Base-by-base conservation (phyloP, 2,113 vertebrate genomes). In the Macquaria australasica region DNA sequence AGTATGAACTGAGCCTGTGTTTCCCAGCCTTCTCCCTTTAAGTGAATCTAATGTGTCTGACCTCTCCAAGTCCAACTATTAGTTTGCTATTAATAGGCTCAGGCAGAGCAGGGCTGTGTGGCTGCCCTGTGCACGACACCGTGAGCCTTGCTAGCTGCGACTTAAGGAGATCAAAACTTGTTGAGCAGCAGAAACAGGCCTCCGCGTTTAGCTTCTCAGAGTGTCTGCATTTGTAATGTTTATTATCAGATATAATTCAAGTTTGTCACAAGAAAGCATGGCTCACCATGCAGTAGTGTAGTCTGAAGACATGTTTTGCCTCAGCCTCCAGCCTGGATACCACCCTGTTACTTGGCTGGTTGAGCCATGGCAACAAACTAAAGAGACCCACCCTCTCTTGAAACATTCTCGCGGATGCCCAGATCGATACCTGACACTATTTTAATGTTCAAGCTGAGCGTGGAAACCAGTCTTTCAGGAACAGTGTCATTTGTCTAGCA, bases 71-170 rank as follows among this genome's bases (percentile, higher is more conserved):
- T 77, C 82, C 74, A 87, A 86, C 92, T 89, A 82, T 94, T 92
- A 93, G 92, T 90, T 91, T 84, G 81, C 94, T 96, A 96, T 91
- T 95, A 93, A 95, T 95, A 96, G 94, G 79, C 86, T 90, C 77
- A 45, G 59, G 85, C 74, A 34, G 64, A 64, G 88, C 86, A 68
- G 59, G 71, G 68, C 41, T 51, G 84, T 23, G 20, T 43, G 45
- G 81, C 58, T 55, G 15, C 39, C 2, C 62, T 64, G 18, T 37
- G 21, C 60, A 75, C 37, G n/a, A 81, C 86, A 77, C 60, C 7
- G 11, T 48, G 28, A 83, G 60, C 63, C 43, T 28, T n/a, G 81
- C 67, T 37, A 53, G 68, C 89, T 70, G 51, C 34, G 64, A 79
- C 43, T 84, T 72, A 76, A 73, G 14, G 25, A 66, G n/a, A 53